Evolutionary conservation across 2,888 invertebrate species (phyloP).

Genomic region (Drosophila paranaensis): DNA sequence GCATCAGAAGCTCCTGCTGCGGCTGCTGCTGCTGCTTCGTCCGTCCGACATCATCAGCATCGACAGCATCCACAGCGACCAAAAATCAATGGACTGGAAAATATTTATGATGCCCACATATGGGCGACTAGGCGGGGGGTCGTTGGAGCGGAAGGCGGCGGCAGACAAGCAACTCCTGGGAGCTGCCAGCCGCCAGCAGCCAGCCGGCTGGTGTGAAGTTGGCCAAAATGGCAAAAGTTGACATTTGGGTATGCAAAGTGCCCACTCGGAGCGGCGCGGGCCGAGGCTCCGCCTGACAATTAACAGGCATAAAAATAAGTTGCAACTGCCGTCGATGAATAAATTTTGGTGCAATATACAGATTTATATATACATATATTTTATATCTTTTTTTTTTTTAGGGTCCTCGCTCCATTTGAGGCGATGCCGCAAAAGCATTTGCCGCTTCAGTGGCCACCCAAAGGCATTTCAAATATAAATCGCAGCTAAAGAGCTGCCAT

Average conservation of each 20-base stretch:
- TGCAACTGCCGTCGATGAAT: slow-evolving; percentile 63
- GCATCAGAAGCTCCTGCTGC: slow-evolving; percentile 18
- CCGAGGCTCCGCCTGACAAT: slow-evolving; percentile 40
- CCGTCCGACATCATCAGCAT: slow-evolving; percentile 67
- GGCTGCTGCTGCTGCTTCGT: slow-evolving; percentile 11
- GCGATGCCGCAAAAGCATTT: slow-evolving; percentile 65
- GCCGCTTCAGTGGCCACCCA: slow-evolving; percentile 66
- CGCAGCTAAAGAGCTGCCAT: slow-evolving; percentile 50
- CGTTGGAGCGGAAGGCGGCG: not conserved
- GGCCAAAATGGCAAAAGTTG: slow-evolving; percentile 74
- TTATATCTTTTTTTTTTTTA: slow-evolving; percentile 5
- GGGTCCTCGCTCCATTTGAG: slow-evolving; percentile 16
- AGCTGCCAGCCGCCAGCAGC: slow-evolving; percentile 18
- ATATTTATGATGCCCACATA: slow-evolving; percentile 76
- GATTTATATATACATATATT: slow-evolving; percentile 37
- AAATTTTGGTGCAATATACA: slow-evolving; percentile 56
- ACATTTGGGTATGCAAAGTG: slow-evolving; percentile 71
- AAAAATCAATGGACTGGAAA: slow-evolving; percentile 78
- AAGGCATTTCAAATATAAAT: slow-evolving; percentile 69
- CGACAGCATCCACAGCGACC: slow-evolving; percentile 68
- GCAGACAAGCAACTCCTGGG: slow-evolving; percentile 19
- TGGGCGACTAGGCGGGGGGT: not conserved
- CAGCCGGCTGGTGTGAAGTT: slow-evolving; percentile 63
- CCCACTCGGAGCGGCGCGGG: not conserved
- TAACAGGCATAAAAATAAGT: slow-evolving; percentile 73